Percentiles rank a stretch among this genome's conserved stretches.
Conservation (phyloP, 2,113 vertebrate genomes). For the Albula goreensis region DNA sequence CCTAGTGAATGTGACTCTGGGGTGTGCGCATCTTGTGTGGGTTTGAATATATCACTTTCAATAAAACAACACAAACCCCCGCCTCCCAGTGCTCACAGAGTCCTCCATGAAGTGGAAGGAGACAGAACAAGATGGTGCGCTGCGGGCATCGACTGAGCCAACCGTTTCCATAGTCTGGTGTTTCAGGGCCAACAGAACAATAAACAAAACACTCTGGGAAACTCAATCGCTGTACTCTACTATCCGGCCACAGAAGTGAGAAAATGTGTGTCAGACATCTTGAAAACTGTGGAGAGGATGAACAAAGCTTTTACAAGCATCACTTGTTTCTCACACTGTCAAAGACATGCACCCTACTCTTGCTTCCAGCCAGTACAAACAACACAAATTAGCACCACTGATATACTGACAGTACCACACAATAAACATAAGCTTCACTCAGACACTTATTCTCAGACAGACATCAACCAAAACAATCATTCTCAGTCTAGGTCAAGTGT, state of each 20-base stretch:
- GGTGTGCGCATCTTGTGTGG: background rate
- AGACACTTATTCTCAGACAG: no score
- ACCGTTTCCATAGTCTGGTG: background rate
- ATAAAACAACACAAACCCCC: background rate
- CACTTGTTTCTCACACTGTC: no score
- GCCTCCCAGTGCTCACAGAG: background rate
- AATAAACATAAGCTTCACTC: no score
- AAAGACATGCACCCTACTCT: no score
- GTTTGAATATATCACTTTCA: constrained; percentile 11
- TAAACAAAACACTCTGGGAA: background rate
- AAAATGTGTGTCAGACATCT: background rate
- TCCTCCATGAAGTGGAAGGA: background rate
- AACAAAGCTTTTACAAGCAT: no score
- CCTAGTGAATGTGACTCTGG: background rate
- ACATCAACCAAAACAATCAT: background rate
- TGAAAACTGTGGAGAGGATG: no score
- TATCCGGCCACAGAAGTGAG: background rate
- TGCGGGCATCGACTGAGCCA: background rate
- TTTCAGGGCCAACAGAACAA: background rate
- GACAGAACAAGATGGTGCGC: background rate
- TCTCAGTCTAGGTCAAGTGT: no score
- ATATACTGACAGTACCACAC: no score
- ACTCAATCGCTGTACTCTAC: background rate
- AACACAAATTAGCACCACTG: no score
- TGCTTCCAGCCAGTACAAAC: no score